These are phyloP conservation scores for Arothron firmamentum DNA, from an alignment of 2,113 vertebrate species.

Conservation along the genomic window DNA sequence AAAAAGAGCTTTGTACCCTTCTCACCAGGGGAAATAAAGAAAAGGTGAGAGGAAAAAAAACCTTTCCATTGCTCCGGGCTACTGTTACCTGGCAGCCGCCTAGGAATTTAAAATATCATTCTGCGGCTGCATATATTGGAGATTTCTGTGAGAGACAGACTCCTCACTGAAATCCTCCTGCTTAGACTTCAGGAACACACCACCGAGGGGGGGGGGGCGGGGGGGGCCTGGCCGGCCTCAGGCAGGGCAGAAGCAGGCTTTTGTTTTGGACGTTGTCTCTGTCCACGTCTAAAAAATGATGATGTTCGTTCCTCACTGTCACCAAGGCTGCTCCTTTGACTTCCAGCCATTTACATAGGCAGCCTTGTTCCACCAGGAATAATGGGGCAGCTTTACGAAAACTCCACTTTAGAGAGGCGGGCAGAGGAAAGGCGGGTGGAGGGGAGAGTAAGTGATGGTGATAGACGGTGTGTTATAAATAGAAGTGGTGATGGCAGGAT, in stretches of 20 bases:
- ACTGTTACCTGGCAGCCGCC: slow-evolving; percentile 68
- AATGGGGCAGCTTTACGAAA: slow-evolving; percentile 79
- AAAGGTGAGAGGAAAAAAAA: slow-evolving; percentile 71
- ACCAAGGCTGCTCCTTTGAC: slow-evolving; percentile 58
- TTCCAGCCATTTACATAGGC: slow-evolving; percentile 73
- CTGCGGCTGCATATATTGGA: slow-evolving; percentile 63
- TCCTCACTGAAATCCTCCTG: slow-evolving; percentile 31
- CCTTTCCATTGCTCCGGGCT: slow-evolving; percentile 69
- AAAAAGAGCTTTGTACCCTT: slow-evolving; percentile 69
- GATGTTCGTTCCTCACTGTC: slow-evolving; percentile 69
- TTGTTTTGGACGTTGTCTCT: slow-evolving; percentile 52
- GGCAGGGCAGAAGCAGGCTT: slow-evolving; percentile 47
- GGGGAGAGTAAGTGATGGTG: slow-evolving; percentile 79
- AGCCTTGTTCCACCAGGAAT: slow-evolving; percentile 65
- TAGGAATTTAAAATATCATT: slow-evolving; percentile 74
- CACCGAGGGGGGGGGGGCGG: slow-evolving; percentile 22
- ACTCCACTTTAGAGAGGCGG: slow-evolving; percentile 67
- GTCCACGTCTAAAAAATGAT: slow-evolving; percentile 50
- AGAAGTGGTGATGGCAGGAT: slow-evolving; percentile 80
- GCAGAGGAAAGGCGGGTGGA: slow-evolving; percentile 59
- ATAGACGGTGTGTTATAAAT: slow-evolving; percentile 83
- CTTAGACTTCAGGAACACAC: slow-evolving; percentile 36
- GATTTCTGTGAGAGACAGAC: slow-evolving; percentile 47
- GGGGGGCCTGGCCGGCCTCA: slow-evolving; percentile 41
- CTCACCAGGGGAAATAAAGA: slow-evolving; percentile 75